These are phyloP conservation scores for Camelus dromedarius DNA, from an alignment of 2,113 vertebrate genomes.

Conservation along the genomic window DNA sequence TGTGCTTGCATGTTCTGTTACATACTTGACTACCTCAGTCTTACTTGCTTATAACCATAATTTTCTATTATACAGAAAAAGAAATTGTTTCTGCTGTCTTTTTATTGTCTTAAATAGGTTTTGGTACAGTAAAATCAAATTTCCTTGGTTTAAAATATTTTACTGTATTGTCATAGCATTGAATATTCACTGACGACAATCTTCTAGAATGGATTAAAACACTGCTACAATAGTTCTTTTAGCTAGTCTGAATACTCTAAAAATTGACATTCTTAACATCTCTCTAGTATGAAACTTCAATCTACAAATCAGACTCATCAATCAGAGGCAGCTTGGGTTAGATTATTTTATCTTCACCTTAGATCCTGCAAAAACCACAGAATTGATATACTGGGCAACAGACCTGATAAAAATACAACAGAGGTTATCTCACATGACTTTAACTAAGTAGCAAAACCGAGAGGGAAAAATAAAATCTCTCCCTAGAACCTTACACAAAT, in stretches of 20 bases:
- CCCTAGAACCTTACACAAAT: background rate
- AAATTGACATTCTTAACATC: background rate
- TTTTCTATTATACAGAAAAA: constrained; percentile 5
- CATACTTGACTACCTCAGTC: background rate
- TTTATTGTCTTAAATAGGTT: constrained; percentile 46
- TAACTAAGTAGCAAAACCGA: background rate
- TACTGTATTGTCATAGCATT: background rate
- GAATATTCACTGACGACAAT: background rate
- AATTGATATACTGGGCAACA: background rate
- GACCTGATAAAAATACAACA: constrained; percentile 5
- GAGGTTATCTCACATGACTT: constrained; percentile 18
- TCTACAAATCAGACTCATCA: constrained; percentile 56
- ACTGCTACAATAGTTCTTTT: background rate
- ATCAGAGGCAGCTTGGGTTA: background rate
- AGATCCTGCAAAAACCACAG: background rate
- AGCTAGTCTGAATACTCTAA: background rate
- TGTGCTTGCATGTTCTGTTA: background rate
- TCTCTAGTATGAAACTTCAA: constrained; percentile 21
- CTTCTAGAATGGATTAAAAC: constrained; percentile 18
- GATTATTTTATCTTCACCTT: constrained; percentile 45
- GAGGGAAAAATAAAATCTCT: constrained; percentile 2
- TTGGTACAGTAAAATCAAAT: constrained; percentile 5
- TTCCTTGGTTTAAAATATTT: constrained; percentile 36
- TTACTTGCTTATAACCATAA: constrained; percentile 16
- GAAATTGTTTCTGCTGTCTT: background rate